Conservation (phyloP, 2,888 invertebrate genomes). For the Idaea dimidiata region DNA sequence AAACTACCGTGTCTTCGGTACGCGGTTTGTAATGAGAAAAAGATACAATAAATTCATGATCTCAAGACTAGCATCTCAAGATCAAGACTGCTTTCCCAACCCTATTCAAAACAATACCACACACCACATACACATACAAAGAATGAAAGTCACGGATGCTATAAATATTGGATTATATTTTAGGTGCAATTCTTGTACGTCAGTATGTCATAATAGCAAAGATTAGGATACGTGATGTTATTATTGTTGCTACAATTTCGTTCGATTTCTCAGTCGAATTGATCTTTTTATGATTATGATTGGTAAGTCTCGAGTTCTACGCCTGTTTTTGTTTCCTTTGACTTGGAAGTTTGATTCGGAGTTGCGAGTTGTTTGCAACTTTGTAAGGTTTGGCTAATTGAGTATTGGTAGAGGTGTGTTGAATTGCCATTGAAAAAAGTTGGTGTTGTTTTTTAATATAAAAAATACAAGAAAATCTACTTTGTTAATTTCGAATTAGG, state of each 20-base stretch:
- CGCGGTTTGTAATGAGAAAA: too few species aligned
- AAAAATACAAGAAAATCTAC: too few species aligned
- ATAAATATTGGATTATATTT: conserved; percentile 80
- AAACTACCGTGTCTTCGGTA: too few species aligned
- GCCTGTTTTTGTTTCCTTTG: conserved; percentile 43
- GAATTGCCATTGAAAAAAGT: not conserved
- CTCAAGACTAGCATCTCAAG: conserved; percentile 4
- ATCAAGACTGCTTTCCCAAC: conserved; percentile 17
- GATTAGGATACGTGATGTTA: conserved; percentile 79
- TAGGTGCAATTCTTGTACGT: conserved; percentile 69
- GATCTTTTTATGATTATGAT: conserved; percentile 59
- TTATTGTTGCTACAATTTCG: conserved; percentile 49
- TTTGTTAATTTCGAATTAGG: too few species aligned
- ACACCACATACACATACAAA: conserved; percentile 32
- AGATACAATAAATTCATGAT: not conserved
- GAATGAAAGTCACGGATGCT: conserved; percentile 65
- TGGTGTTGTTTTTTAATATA: too few species aligned
- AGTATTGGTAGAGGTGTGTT: not conserved
- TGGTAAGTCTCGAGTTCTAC: conserved; percentile 47
- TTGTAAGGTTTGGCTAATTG: not conserved
- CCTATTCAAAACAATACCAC: conserved; percentile 20
- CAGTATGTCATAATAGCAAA: conserved; percentile 73
- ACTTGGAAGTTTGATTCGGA: not conserved
- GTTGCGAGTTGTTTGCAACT: not conserved
- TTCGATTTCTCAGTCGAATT: conserved; percentile 72